Conservation (phyloP, 2,113 vertebrate species). For the Stigmatopora argus region DNA sequence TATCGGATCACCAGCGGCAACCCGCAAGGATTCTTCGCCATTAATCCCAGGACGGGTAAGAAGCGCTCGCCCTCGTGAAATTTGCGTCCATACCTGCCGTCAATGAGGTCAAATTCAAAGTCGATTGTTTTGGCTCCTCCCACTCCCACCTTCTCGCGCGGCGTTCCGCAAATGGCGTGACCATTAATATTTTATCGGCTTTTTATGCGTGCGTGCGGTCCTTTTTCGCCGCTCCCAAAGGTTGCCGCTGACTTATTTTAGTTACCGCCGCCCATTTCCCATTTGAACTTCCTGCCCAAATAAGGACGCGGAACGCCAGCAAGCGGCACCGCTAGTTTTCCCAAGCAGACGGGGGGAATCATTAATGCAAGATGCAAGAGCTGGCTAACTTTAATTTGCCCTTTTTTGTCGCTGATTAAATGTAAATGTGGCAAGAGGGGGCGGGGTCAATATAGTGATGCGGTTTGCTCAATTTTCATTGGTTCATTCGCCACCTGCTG, state of each 20-base stretch:
- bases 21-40: slow-evolving; percentile 94
- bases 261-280: slow-evolving; percentile 55
- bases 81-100: too few species aligned
- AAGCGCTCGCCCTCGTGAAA: neutral
- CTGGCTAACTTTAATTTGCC: neutral
- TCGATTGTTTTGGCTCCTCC: slow-evolving; percentile 26
- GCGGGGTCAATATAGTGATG: too few species aligned
- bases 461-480: too few species aligned
- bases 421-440: slow-evolving; percentile 1
- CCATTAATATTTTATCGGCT: slow-evolving; percentile 67
- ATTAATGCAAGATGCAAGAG: slow-evolving; percentile 1
- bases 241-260: slow-evolving; percentile 67
- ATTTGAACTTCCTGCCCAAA: slow-evolving; percentile 70
- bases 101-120: too few species aligned
- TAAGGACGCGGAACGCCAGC: slow-evolving; percentile 58
- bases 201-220: slow-evolving; percentile 51
- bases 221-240: slow-evolving; percentile 49
- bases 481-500: too few species aligned
- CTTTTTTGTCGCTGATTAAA: neutral
- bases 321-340: slow-evolving; percentile 24
- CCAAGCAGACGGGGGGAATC: slow-evolving; percentile 8
- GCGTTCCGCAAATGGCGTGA: slow-evolving; percentile 57
- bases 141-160: slow-evolving; percentile 53
- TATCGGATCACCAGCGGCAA: slow-evolving; percentile 96
- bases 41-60: slow-evolving; percentile 87